Conservation (phyloP, 2,888 invertebrate species). For the Crocallis elinguaria region DNA sequence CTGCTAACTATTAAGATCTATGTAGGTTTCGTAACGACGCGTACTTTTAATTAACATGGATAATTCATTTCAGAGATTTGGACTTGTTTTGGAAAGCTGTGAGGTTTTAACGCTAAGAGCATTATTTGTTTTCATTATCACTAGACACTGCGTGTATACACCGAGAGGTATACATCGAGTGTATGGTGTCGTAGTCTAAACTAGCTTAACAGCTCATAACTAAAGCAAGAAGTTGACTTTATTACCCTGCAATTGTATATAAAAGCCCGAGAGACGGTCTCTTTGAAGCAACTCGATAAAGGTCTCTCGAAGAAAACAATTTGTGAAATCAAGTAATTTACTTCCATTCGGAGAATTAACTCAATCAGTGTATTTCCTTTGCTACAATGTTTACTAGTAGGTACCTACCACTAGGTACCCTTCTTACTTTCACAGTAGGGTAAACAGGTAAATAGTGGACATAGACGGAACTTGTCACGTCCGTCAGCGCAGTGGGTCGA, state of each 20-base stretch:
- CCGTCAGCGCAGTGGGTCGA: conserved; percentile 71
- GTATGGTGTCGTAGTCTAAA: too few relatives aligned
- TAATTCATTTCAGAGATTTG: too few relatives aligned
- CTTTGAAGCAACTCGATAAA: conserved; percentile 30
- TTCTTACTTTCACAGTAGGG: conserved; percentile 69
- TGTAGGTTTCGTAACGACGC: too few relatives aligned
- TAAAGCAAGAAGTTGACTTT: not conserved
- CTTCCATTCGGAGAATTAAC: conserved; percentile 41
- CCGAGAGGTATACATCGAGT: too few relatives aligned
- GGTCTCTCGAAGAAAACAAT: conserved; percentile 33
- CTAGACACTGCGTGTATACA: too few relatives aligned
- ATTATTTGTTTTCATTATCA: too few relatives aligned
- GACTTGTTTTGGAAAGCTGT: too few relatives aligned
- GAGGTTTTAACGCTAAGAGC: too few relatives aligned
- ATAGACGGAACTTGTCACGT: conserved; percentile 73
- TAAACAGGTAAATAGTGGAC: conserved; percentile 70
- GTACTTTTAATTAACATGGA: too few relatives aligned
- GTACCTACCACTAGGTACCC: conserved; percentile 43
- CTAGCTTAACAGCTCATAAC: not conserved
- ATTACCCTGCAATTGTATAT: conserved; percentile 19
- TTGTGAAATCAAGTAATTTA: conserved; percentile 42
- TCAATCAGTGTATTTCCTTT: conserved; percentile 38
- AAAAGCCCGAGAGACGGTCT: conserved; percentile 21
- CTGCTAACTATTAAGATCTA: too few relatives aligned
- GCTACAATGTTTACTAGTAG: conserved; percentile 41